Conservation (phyloP, 2,797 vertebrate species). For the Coracias cyanogaster region DNA sequence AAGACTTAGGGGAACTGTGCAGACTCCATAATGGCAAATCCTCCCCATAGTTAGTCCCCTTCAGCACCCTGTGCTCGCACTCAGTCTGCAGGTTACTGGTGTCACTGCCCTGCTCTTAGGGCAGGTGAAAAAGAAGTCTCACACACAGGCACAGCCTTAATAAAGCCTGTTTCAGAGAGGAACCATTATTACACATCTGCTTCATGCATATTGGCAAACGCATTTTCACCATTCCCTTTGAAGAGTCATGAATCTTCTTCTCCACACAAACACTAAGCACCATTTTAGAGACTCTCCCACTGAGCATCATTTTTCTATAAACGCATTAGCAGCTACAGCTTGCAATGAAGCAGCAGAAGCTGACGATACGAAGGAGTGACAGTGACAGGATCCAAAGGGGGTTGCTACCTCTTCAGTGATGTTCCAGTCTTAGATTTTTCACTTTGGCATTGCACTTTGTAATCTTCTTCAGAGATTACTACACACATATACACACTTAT, state of each 20-base stretch:
- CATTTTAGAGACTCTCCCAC: neutral
- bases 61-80: neutral
- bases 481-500: neutral
- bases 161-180: neutral
- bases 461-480: neutral
- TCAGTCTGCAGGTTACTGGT: neutral
- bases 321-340: neutral
- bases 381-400: neutral
- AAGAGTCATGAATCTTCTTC: neutral
- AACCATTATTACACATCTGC: neutral
- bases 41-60: neutral
- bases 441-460: neutral
- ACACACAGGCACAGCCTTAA: neutral
- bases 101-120: neutral
- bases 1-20: neutral
- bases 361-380: fast-evolving
- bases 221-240: neutral
- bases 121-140: neutral
- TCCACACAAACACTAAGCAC: neutral
- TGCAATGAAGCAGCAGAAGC: neutral
- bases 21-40: neutral
- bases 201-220: neutral
- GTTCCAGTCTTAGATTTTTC: neutral
- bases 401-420: neutral
- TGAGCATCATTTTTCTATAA: neutral